Conservation (phyloP, 2,888 invertebrate genomes). For the Harpagoxenus sublaevis region DNA sequence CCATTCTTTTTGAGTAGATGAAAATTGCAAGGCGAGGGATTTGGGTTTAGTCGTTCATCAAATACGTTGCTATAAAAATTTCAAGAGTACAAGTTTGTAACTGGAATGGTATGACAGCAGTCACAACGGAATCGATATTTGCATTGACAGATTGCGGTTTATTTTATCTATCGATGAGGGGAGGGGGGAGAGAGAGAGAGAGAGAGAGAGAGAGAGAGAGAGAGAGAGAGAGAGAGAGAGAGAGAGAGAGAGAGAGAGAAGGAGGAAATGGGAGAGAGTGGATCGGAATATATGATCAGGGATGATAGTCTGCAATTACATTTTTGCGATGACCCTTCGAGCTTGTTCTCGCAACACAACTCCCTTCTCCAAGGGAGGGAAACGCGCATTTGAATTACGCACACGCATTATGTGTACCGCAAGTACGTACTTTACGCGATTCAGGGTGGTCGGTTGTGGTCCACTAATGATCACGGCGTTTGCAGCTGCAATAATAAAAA, state of each 20-base stretch:
- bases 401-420: conserved; percentile 55
- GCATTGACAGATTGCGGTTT: conserved; percentile 39
- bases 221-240: too few species aligned
- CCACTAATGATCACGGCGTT: conserved; percentile 18
- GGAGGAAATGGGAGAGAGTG: conserved; percentile 6
- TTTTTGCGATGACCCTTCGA: conserved; percentile 66
- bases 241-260: too few species aligned
- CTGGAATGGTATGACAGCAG: not conserved
- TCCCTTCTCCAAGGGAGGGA: conserved; percentile 27
- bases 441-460: not conserved
- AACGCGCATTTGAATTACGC: conserved; percentile 70
- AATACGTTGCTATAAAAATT: conserved; percentile 27
- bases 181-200: too few species aligned
- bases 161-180: not conserved
- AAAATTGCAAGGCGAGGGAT: not conserved
- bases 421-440: conserved; percentile 2
- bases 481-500: not conserved
- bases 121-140: conserved; percentile 7
- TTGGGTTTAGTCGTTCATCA: not conserved
- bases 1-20: not conserved
- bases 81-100: conserved; percentile 9
- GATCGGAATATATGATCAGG: conserved; percentile 9
- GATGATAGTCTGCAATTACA: conserved; percentile 68
- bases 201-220: too few species aligned
- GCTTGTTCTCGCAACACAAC: conserved; percentile 17